A percentile compares a stretch with the other conserved stretches of the same genome.
Conservation (phyloP, 2,888 invertebrate species). For the Linnaemya vulpina region DNA sequence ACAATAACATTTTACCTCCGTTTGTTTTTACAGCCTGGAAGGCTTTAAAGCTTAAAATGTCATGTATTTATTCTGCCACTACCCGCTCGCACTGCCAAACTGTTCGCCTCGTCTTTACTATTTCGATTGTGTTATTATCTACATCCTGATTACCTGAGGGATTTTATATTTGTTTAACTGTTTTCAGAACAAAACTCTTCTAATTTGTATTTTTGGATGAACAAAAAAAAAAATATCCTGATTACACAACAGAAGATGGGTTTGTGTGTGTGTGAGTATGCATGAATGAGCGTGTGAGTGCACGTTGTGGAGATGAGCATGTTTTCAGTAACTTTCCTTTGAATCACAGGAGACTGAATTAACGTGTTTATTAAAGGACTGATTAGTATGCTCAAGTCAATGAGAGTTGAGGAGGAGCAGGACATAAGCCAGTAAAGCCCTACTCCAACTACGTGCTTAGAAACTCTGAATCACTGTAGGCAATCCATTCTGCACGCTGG, state of each 20-base stretch:
- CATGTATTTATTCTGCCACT: conserved; percentile 48
- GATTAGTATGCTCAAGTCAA: too few relatives aligned
- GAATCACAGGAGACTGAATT: not conserved
- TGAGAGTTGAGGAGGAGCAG: too few relatives aligned
- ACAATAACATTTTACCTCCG: conserved; percentile 40
- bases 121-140: conserved; percentile 55
- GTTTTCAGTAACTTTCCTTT: not conserved
- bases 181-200: conserved; percentile 57
- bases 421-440: too few relatives aligned
- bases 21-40: conserved; percentile 48
- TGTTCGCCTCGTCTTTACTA: not conserved
- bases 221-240: conserved; percentile 18
- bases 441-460: too few relatives aligned
- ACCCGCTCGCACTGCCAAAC: not conserved
- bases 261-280: not conserved
- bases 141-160: conserved; percentile 70
- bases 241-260: conserved; percentile 15
- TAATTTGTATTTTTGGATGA: conserved; percentile 60
- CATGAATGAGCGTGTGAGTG: too few relatives aligned
- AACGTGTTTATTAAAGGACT: not conserved
- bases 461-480: too few relatives aligned
- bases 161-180: conserved; percentile 22
- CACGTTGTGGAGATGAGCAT: not conserved
- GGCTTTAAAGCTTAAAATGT: conserved; percentile 68
- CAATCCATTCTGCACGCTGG: too few relatives aligned